Conservation (phyloP, 2,797 vertebrate species). For the Sebastes iracundus region DNA sequence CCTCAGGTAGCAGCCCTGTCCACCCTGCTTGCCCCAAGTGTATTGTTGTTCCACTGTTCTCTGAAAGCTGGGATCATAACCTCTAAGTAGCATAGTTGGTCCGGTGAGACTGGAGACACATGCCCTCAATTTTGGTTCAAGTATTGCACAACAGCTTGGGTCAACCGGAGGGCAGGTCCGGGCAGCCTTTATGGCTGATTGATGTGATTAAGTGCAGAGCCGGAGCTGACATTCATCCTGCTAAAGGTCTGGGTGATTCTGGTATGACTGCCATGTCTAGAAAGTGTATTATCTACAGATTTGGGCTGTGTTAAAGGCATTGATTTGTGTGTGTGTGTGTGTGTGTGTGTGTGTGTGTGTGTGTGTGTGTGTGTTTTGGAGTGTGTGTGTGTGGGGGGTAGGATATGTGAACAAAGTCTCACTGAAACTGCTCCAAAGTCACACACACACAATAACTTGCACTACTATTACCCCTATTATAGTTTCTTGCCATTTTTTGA, state of each 20-base stretch:
- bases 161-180: conserved; percentile 71
- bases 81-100: conserved; percentile 46
- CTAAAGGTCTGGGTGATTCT: conserved; percentile 8
- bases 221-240: conserved; percentile 34
- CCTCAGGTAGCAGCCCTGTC: conserved; percentile 30
- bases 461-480: background rate
- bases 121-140: conserved; percentile 65
- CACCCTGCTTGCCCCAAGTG: conserved; percentile 29
- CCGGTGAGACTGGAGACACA: conserved; percentile 57
- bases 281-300: conserved; percentile 10
- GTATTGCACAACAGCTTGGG: conserved; percentile 74
- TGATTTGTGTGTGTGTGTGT: background rate
- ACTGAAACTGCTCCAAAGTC: conserved; percentile 20
- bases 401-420: background rate
- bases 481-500: conserved; percentile 1
- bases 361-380: background rate
- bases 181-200: conserved; percentile 44
- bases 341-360: background rate
- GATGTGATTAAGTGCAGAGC: conserved; percentile 49
- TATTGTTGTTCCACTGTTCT: conserved; percentile 42
- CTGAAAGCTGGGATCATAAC: conserved; percentile 62
- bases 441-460: background rate
- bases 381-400: background rate
- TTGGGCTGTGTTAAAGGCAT: background rate
- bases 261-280: conserved; percentile 18